Evolutionary conservation across 2,113 vertebrate species (phyloP).

Genomic region (Ceyx cyanopectus): DNA sequence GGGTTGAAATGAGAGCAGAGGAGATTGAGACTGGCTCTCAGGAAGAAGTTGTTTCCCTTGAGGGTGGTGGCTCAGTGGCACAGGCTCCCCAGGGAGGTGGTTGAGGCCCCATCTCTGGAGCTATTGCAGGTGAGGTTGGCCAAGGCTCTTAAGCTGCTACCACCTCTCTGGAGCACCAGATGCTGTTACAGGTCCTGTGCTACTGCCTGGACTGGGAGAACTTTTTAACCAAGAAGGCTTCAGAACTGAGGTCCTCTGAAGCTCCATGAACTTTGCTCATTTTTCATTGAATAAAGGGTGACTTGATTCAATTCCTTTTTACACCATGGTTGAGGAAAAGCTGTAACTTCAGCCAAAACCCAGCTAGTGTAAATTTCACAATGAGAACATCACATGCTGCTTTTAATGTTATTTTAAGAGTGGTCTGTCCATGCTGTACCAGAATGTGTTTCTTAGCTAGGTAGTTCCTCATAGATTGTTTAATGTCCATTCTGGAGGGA

Average conservation of each 20-base stretch:
- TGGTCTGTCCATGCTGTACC: not conserved
- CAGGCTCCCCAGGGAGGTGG: too few species aligned
- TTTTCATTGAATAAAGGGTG: not conserved
- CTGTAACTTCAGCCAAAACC: not conserved
- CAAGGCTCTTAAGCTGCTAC: not conserved
- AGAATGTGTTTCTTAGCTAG: not conserved
- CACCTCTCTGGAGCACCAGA: not conserved
- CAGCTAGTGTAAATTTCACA: not conserved
- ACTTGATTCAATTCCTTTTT: not conserved
- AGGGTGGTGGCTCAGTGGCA: too few species aligned
- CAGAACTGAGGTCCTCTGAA: not conserved
- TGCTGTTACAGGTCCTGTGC: not conserved
- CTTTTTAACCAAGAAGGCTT: not conserved
- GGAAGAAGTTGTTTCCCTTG: too few species aligned
- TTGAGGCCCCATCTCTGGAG: too few species aligned
- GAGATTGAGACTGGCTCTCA: too few species aligned
- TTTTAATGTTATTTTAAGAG: not conserved
- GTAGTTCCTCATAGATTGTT: not conserved
- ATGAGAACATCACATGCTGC: not conserved
- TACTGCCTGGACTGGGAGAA: not conserved
- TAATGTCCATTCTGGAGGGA: not conserved
- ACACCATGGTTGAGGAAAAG: fast-evolving
- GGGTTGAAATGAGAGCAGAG: too few species aligned
- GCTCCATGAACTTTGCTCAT: not conserved
- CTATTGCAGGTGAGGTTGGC: too few species aligned